These are phyloP conservation scores for Petaurus breviceps DNA, from an alignment of 2,113 vertebrate genomes.

Conservation along the genomic window DNA sequence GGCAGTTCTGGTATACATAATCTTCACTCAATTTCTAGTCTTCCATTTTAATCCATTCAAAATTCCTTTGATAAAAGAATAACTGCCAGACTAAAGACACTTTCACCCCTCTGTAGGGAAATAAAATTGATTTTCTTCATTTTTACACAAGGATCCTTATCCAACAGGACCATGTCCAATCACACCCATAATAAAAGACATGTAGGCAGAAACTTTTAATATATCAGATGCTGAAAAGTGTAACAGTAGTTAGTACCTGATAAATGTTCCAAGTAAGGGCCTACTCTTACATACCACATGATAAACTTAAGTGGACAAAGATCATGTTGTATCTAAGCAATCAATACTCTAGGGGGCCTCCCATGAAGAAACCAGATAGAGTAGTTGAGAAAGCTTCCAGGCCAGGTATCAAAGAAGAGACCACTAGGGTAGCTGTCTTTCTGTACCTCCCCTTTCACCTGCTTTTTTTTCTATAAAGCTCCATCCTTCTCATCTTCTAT, in stretches of 20 bases:
- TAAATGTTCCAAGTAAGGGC: slow-evolving; percentile 3
- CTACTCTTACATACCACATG: not conserved
- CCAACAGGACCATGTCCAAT: slow-evolving; percentile 48
- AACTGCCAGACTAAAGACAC: slow-evolving; percentile 48
- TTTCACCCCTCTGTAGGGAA: slow-evolving; percentile 58
- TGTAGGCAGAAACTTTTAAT: slow-evolving; percentile 25
- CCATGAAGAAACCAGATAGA: not conserved
- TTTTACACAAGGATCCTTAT: slow-evolving; percentile 57
- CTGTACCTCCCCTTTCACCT: not conserved
- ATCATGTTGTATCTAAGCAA: not conserved
- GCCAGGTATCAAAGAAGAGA: not conserved
- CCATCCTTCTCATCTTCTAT: slow-evolving; percentile 33
- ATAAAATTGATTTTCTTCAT: slow-evolving; percentile 72
- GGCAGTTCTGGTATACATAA: slow-evolving; percentile 27
- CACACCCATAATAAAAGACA: slow-evolving; percentile 51
- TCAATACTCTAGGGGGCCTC: not conserved
- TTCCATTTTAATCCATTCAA: slow-evolving; percentile 62
- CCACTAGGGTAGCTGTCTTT: not conserved
- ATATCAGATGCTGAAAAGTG: slow-evolving; percentile 19
- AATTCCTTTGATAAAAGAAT: slow-evolving; percentile 48
- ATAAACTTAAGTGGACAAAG: not conserved
- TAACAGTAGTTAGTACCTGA: not conserved
- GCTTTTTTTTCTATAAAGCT: not conserved
- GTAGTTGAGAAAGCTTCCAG: not conserved
- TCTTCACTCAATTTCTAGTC: slow-evolving; percentile 56